Percentiles rank a stretch among this genome's conserved stretches.
Conservation (phyloP, 2,113 vertebrate species). For the Tyto alba region DNA sequence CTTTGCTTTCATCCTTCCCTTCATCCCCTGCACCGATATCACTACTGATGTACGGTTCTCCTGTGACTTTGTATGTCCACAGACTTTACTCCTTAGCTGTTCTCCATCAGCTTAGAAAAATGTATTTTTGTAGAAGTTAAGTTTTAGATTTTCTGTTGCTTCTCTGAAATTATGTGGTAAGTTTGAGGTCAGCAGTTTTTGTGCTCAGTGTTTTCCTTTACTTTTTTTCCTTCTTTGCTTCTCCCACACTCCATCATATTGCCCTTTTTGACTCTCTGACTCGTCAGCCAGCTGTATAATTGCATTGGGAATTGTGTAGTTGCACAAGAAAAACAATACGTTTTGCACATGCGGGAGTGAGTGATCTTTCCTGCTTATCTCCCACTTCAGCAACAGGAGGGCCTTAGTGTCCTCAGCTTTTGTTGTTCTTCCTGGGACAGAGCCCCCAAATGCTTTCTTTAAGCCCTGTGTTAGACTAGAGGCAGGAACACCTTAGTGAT, state of each 20-base stretch:
- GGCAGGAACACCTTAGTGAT: background rate
- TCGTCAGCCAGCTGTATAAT: background rate
- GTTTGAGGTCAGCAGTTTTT: background rate
- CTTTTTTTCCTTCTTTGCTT: background rate
- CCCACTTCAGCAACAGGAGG: background rate
- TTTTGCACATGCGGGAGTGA: background rate
- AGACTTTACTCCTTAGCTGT: background rate
- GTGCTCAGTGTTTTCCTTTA: background rate
- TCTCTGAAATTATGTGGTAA: background rate
- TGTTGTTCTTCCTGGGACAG: background rate
- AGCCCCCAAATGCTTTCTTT: background rate
- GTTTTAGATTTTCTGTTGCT: background rate
- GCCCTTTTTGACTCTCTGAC: background rate
- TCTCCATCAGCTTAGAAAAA: background rate
- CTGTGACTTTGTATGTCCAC: background rate
- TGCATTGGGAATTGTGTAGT: background rate
- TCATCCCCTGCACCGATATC: background rate
- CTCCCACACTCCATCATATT: background rate
- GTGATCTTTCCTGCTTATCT: background rate
- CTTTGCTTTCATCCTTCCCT: background rate
- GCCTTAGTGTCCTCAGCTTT: background rate
- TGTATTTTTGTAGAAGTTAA: background rate
- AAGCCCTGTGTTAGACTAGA: background rate
- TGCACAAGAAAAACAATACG: background rate
- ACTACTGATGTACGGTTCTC: background rate